phyloP scores from a whole-genome alignment of 1,140 invertebrate genomes.

The Latrodectus geometricus region DNA sequence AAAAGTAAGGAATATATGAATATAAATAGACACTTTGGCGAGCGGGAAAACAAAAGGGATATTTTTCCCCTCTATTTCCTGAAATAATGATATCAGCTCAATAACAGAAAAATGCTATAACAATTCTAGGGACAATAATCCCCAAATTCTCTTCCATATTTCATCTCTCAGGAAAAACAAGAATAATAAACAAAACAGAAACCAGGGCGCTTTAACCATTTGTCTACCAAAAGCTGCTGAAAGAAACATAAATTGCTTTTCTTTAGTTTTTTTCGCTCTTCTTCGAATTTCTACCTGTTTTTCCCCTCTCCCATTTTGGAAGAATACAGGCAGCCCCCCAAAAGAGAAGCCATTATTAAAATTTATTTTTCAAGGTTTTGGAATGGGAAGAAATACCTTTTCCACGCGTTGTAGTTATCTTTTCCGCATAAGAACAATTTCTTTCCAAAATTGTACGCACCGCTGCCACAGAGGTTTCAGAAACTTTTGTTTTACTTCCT shows the following conservation, averaged over 20 bases:
- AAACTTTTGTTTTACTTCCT: conserved; percentile 8
- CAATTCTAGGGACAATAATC: conserved; percentile 31
- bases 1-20: too few relatives aligned
- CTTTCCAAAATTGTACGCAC: not conserved
- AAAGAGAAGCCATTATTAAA: conserved; percentile 46
- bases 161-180: conserved; percentile 23
- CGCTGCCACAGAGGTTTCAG: not conserved
- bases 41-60: too few relatives aligned
- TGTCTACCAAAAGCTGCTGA: conserved; percentile 1
- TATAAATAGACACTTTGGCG: too few relatives aligned
- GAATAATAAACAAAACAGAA: not conserved
- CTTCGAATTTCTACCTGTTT: conserved; percentile 1
- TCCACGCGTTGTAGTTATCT: not conserved
- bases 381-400: not conserved
- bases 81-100: not conserved
- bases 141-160: conserved; percentile 22
- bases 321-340: not conserved
- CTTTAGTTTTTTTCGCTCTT: not conserved
- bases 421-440: not conserved
- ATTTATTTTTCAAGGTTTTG: conserved; percentile 54
- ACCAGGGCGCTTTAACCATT: conserved; percentile 23
- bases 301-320: not conserved
- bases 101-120: not conserved
- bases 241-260: conserved; percentile 9
- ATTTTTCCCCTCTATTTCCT: not conserved